Conservation (phyloP, 2,888 invertebrate species). For the Cinara cedri region DNA sequence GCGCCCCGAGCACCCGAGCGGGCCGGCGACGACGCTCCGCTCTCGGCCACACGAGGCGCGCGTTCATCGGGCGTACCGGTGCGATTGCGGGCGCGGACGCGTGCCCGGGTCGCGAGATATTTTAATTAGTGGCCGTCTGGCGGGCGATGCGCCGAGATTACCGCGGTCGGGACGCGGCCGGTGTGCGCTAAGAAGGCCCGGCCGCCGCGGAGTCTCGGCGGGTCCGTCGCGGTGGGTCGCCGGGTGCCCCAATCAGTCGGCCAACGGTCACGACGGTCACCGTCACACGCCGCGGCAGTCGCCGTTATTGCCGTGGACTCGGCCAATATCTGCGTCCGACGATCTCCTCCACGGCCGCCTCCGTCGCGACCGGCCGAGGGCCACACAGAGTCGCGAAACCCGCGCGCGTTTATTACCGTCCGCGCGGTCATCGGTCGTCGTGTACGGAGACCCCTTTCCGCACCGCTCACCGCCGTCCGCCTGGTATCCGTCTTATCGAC, state of each 20-base stretch:
- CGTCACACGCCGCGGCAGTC: constrained; percentile 5
- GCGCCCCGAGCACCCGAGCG: too few species aligned
- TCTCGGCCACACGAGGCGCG: too few species aligned
- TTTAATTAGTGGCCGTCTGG: constrained; percentile 37
- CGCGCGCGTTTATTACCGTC: not conserved
- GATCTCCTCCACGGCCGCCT: constrained; percentile 24
- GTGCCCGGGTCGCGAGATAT: constrained; percentile 29
- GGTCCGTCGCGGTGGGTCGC: constrained; percentile 13
- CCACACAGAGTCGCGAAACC: constrained; percentile 20
- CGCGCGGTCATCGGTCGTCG: too few species aligned
- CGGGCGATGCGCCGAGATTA: not conserved
- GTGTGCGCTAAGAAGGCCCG: not conserved
- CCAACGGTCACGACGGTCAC: constrained; percentile 53
- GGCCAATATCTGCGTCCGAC: constrained; percentile 30
- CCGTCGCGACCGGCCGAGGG: not conserved
- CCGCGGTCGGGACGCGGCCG: too few species aligned
- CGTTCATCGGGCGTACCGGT: too few species aligned
- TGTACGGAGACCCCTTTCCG: too few species aligned
- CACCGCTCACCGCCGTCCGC: too few species aligned
- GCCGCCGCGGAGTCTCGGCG: not conserved
- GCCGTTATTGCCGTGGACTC: not conserved
- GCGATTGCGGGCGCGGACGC: too few species aligned
- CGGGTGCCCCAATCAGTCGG: constrained; percentile 51
- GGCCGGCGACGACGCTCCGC: too few species aligned
- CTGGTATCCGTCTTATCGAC: too few species aligned